Percentiles rank a stretch among this genome's conserved stretches.
These are phyloP conservation scores for Regulus satrapa DNA, from an alignment of 2,113 vertebrate genomes.

Conservation along the genomic window DNA sequence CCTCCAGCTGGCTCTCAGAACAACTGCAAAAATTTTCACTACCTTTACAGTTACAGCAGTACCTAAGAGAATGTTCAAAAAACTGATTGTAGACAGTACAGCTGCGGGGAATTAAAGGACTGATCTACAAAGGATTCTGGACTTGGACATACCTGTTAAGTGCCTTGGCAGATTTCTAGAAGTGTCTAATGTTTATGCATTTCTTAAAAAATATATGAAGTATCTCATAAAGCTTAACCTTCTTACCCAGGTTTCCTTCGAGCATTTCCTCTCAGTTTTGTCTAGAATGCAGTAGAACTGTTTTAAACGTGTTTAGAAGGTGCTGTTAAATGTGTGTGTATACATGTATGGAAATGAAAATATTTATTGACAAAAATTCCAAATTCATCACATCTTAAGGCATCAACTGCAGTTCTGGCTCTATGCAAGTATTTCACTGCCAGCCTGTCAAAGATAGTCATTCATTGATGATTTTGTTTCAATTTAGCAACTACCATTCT, in stretches of 20 bases:
- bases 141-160: not conserved
- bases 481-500: not conserved
- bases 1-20: not conserved
- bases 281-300: not conserved
- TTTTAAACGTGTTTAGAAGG: not conserved
- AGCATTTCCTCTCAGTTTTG: not conserved
- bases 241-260: not conserved
- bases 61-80: not conserved
- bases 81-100: not conserved
- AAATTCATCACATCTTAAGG: not conserved
- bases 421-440: not conserved
- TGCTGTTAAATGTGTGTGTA: not conserved
- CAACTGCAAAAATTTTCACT: not conserved
- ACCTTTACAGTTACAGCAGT: not conserved
- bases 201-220: not conserved
- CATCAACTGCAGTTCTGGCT: not conserved
- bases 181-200: accelerated
- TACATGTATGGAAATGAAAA: not conserved
- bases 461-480: not conserved
- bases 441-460: not conserved
- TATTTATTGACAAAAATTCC: not conserved
- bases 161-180: not conserved
- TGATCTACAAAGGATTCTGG: not conserved
- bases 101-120: not conserved
- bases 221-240: not conserved